Percentiles rank a stretch among this genome's conserved stretches.
Conservation (phyloP, 1,140 invertebrate genomes). For the Neotoxoptera formosana region DNA sequence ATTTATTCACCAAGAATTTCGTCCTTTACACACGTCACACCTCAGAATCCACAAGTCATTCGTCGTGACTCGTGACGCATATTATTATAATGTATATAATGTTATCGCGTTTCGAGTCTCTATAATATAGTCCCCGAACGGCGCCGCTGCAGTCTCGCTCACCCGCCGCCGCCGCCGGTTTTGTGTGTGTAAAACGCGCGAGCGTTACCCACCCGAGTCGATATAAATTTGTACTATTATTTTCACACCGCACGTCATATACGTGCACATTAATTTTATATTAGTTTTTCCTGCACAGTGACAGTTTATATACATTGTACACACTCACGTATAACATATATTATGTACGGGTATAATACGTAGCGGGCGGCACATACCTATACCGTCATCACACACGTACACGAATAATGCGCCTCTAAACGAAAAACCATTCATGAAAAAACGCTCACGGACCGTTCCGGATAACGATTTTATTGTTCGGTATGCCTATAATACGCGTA, state of each 20-base stretch:
- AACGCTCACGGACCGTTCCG: conserved; percentile 39
- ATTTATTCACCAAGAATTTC: background rate
- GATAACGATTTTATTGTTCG: conserved; percentile 54
- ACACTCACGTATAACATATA: background rate
- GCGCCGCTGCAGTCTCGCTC: background rate
- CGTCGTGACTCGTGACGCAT: background rate
- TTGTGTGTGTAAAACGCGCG: background rate
- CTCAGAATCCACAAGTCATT: background rate
- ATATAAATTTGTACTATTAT: conserved; percentile 28
- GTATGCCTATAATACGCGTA: background rate
- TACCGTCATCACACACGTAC: too few species aligned
- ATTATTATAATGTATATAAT: background rate
- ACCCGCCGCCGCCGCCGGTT: background rate
- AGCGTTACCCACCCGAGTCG: background rate
- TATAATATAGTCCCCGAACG: background rate
- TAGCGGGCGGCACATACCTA: background rate
- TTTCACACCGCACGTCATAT: background rate
- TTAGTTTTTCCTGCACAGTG: conserved; percentile 37
- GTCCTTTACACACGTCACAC: background rate
- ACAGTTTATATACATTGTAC: background rate
- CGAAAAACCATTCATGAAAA: conserved; percentile 49
- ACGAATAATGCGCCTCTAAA: background rate
- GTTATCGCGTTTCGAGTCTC: background rate
- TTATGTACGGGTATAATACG: background rate
- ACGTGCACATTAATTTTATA: conserved; percentile 4